phyloP scores from a whole-genome alignment of 1,140 invertebrate species.

The Lordiphosa mommai region DNA sequence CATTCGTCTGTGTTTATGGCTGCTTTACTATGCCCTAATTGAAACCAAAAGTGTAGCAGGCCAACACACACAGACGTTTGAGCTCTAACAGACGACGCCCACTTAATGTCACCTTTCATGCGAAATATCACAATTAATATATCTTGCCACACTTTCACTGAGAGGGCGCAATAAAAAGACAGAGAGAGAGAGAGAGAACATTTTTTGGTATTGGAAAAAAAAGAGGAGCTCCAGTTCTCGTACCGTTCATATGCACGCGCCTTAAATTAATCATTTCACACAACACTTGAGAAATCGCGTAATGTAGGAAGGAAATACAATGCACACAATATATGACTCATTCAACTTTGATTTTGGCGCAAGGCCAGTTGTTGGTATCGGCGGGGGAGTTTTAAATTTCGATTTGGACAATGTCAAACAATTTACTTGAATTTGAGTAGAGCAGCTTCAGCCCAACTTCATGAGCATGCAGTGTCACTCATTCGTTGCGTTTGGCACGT shows the following conservation, averaged over 20 bases:
- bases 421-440: constrained; percentile 10
- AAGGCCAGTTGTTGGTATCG: constrained; percentile 7
- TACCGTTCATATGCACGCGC: background rate
- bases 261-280: constrained; percentile 1
- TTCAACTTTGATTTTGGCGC: background rate
- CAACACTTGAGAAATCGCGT: background rate
- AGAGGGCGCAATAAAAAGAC: constrained; percentile 22
- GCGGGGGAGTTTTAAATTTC: constrained; percentile 3
- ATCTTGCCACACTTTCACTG: constrained; percentile 43
- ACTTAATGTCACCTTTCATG: constrained; percentile 58
- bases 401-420: constrained; percentile 16
- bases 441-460: constrained; percentile 20
- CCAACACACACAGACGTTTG: too few species aligned
- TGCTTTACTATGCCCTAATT: constrained; percentile 24
- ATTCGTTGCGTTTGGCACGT: constrained; percentile 50
- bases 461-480: constrained; percentile 27
- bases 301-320: constrained; percentile 2
- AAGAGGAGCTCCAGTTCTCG: too few species aligned
- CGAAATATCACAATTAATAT: constrained; percentile 32
- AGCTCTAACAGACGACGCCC: constrained; percentile 25
- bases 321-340: background rate
- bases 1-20: background rate
- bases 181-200: too few species aligned
- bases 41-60: constrained; percentile 32
- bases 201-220: background rate